A percentile compares a stretch with the other conserved stretches of the same genome.
phyloP scores from a whole-genome alignment of 1,140 invertebrate species.

The Drosophila parvula region DNA sequence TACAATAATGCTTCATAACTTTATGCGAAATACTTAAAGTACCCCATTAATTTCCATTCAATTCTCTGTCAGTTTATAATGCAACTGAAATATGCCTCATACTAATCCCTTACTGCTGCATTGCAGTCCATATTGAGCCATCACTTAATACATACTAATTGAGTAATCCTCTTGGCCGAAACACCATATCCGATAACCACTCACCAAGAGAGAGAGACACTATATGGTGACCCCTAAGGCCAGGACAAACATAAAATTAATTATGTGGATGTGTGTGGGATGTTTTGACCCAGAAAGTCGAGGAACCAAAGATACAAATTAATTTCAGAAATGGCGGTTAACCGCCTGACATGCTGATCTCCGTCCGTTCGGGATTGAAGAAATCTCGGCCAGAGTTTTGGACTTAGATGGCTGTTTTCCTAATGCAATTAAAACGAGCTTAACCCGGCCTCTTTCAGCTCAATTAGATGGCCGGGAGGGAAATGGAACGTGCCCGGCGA shows the following conservation, averaged over 20 bases:
- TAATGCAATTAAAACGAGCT: slow-evolving; percentile 71
- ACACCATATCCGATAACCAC: slow-evolving; percentile 47
- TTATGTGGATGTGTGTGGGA: slow-evolving; percentile 37
- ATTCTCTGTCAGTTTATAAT: background rate
- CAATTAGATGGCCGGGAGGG: slow-evolving; percentile 56
- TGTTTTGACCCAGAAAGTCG: slow-evolving; percentile 2
- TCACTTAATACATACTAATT: slow-evolving; percentile 32
- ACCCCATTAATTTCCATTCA: background rate
- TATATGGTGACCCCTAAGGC: slow-evolving; percentile 21
- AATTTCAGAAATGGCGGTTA: slow-evolving; percentile 75
- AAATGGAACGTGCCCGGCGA: slow-evolving; percentile 32
- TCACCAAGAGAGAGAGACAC: slow-evolving; percentile 12
- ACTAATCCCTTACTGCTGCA: slow-evolving; percentile 14
- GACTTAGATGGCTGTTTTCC: slow-evolving; percentile 11
- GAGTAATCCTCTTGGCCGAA: slow-evolving; percentile 16
- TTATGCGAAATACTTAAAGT: too few species aligned
- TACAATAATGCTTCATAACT: too few species aligned
- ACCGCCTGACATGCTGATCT: slow-evolving; percentile 59
- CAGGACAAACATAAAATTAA: slow-evolving; percentile 29
- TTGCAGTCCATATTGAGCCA: slow-evolving; percentile 24
- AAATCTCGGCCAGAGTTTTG: slow-evolving; percentile 47
- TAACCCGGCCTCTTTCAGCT: slow-evolving; percentile 37
- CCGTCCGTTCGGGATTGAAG: slow-evolving; percentile 7
- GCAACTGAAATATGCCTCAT: background rate
- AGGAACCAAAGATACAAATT: slow-evolving; percentile 61